Percentiles rank a stretch among this genome's conserved stretches.
Conservation (phyloP, 2,113 vertebrate species). For the Synodontis membranacea region DNA sequence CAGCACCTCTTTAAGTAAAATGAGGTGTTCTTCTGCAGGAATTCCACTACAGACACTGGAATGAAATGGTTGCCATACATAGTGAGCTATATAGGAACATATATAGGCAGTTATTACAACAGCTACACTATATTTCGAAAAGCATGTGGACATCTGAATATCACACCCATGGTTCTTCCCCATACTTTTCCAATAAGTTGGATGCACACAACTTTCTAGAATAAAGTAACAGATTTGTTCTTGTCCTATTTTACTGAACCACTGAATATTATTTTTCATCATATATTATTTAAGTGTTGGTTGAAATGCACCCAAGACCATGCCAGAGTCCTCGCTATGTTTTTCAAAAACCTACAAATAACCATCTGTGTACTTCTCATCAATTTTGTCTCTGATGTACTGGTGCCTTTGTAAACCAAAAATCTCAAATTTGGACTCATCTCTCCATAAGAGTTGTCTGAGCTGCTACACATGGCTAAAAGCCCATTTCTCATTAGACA, state of each 20-base stretch:
- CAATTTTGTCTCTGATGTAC: neutral
- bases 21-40: no score
- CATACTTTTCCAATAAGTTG: no score
- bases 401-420: neutral
- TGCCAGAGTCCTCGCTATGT: neutral
- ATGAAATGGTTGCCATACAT: no score
- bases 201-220: no score
- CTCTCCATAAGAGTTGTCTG: neutral
- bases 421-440: neutral
- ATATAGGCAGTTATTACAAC: no score
- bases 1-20: no score
- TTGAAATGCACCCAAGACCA: neutral
- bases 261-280: neutral
- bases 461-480: neutral
- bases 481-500: neutral
- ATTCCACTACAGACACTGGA: no score
- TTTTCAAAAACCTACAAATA: slow-evolving; percentile 3
- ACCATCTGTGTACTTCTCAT: slow-evolving; percentile 9
- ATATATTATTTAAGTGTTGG: neutral
- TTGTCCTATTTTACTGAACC: neutral
- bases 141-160: no score
- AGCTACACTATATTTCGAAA: no score
- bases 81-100: no score
- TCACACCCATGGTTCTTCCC: no score
- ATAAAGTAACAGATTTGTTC: neutral